Base-by-base conservation (phyloP, 2,888 invertebrate genomes). In the Lycophotia porphyrea region DNA sequence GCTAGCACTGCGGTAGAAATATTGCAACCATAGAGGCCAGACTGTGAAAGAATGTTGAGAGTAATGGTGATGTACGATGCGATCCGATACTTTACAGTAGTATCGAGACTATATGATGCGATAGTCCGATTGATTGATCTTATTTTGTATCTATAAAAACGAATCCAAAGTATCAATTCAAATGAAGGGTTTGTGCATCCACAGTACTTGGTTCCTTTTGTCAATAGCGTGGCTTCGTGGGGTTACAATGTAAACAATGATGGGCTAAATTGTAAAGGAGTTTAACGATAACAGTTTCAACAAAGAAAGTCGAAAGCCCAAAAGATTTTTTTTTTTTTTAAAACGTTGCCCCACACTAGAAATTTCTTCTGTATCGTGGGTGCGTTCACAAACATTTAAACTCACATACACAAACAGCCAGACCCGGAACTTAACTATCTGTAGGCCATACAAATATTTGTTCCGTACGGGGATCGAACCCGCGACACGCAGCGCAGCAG, bases 1-100 rank as follows among this genome's bases (percentile, higher is more conserved):
- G 55, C 13, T 68, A 44, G 49, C 42, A 52, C 31, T 77, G 55
- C 8, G 69, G 82, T 52, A 34, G 65, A 66, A 70, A 78, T 78
- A 82, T 78, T 34, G 36, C 60, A 34, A 18, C 52, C 11, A 69
- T 65, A 49, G 47, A 18, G 18, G 4, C 52, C 52, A 74, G 74
- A 77, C 21, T 52, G 7, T 34, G 2, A n/a, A 74, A n/a, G 31
- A 36, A n/a, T 68, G 67, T 52, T 13, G 39, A 44, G 44, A 70
- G 34, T 47, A 63, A 63, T 39, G 39, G 39, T 63, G 63, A 15
- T 39, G 63, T 5, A 1, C n/a, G 15, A 63, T 63, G 31, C 0
- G 21, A 58, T 58, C 3, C 21, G 31, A 21, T 31, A 31, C 21
- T 58, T 55, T 21, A 7, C 24, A n/a, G 39, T 63, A n/a, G 39